A percentile compares a stretch with the other conserved stretches of the same genome.
phyloP scores from a whole-genome alignment of 2,888 invertebrate genomes.

The Platycheirus rosarum region DNA sequence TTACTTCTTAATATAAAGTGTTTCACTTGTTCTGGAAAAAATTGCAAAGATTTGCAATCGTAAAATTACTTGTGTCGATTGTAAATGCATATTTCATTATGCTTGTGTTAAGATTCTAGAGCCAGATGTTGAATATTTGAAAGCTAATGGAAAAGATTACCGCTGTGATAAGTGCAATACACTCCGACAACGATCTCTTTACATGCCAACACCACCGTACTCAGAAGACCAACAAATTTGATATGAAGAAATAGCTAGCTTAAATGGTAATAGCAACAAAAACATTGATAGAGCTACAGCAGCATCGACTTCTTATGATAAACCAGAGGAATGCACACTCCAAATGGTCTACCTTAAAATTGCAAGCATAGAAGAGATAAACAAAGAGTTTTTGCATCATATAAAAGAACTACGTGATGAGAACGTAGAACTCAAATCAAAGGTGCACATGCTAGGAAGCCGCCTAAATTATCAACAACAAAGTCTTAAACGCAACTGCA shows the following conservation, averaged over 20 bases:
- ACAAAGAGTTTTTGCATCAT: no score
- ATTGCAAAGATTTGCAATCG: no score
- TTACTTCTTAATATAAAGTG: no score
- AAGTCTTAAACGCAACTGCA: constrained; percentile 1
- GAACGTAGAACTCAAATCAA: constrained; percentile 6
- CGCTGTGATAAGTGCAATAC: no score
- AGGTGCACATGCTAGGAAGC: not conserved
- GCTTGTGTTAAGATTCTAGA: not conserved
- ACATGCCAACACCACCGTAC: not conserved
- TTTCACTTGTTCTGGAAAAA: no score
- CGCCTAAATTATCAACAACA: constrained; percentile 1
- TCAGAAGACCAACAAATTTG: not conserved
- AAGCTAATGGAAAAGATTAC: not conserved
- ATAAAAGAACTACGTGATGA: constrained; percentile 6
- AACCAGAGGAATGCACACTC: not conserved
- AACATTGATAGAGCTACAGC: not conserved
- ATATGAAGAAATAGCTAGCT: not conserved
- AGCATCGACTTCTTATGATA: not conserved
- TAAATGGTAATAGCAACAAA: not conserved
- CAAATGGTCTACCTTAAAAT: constrained; percentile 3
- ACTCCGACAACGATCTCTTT: constrained; percentile 14
- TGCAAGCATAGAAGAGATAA: not conserved
- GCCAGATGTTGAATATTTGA: constrained; percentile 4
- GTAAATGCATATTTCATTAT: not conserved
- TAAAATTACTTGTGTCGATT: not conserved